Conservation (phyloP, 2,113 vertebrate species). For the Malurus alboscapulatus region DNA sequence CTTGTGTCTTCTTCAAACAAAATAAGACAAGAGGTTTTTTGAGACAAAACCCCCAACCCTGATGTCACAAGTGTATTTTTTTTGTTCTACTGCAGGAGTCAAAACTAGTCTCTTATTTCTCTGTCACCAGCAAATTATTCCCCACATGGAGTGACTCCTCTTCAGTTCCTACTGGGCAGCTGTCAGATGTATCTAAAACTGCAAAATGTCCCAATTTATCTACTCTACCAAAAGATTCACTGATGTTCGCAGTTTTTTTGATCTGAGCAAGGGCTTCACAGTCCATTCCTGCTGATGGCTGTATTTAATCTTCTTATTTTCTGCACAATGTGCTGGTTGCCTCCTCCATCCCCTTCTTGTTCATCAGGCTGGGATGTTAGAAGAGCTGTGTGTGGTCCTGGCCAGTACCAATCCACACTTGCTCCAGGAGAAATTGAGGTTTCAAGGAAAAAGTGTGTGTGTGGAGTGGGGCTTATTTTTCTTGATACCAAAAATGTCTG, state of each 20-base stretch:
- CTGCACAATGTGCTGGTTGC: not conserved
- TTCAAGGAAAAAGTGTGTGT: slow-evolving; percentile 24
- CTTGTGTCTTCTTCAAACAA: not conserved
- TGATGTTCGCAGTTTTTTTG: not conserved
- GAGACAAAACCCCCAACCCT: not conserved
- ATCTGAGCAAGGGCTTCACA: not conserved
- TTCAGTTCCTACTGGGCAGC: not conserved
- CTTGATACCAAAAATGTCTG: slow-evolving; percentile 41
- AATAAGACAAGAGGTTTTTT: not conserved
- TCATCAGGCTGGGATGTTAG: not conserved
- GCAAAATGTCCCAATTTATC: not conserved
- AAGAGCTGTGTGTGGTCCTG: slow-evolving; percentile 56
- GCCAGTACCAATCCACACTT: not conserved
- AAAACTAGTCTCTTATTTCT: not conserved
- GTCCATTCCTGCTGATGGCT: not conserved
- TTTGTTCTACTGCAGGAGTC: not conserved
- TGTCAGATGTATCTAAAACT: not conserved
- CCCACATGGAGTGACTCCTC: not conserved
- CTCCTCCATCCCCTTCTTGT: not conserved
- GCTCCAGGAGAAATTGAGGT: slow-evolving; percentile 45
- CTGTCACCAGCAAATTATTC: not conserved
- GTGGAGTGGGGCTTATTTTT: slow-evolving; percentile 25
- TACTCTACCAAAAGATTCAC: not conserved
- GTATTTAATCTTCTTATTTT: not conserved
- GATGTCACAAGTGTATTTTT: not conserved